Base-by-base conservation (phyloP, 2,797 vertebrate species). In the Dendrocincla tyrannina region DNA sequence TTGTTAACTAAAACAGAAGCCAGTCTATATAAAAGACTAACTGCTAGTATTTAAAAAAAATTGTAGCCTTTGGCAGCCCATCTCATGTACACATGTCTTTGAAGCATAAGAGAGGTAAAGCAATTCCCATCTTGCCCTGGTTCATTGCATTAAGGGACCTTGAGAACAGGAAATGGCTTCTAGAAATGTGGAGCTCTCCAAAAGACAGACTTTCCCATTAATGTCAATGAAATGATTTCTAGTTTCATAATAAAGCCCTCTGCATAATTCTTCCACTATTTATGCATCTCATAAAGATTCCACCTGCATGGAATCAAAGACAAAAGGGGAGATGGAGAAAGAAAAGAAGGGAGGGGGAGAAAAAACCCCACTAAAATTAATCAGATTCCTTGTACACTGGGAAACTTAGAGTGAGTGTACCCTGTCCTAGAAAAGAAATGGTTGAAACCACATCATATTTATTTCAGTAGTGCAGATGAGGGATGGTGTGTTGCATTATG, bases 171-270 rank as follows among this genome's bases (percentile, higher is more conserved):
- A 96, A 95, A 94, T 77, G 93, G 70, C 84, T 85, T 94, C 93
- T 83, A 87, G 88, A 97, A 97, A 97, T 95, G 96, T 91, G 89
- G 93, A 88, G 83, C 83, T 96, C 74, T 96, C 96, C 78, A 64
- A 96, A 97, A 97, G 95, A 87, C 83, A 96, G 96, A 93, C 93
- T 97, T 97, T 97, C 67, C 82, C 79, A 95, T 97, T 97, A 98
- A 96, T 97, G 97, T 96, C 88, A 95, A 63, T 85, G 94, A 93
- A 97, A 93, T 96, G 85, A 95, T 97, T 97, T 92, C 89, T 92
- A 67, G 77, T 80, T 95, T 89, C 92, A 82, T 96, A 91, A 94
- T 95, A 96, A 97, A 95, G 47, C 76, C 70, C 27, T 93, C 70
- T 79, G 73, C 91, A 95, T 96, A 93, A 86, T 94, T 97, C 85